These are phyloP conservation scores for Aleiodes sp. DNA, from an alignment of 1,140 invertebrate species.

Conservation along the genomic window DNA sequence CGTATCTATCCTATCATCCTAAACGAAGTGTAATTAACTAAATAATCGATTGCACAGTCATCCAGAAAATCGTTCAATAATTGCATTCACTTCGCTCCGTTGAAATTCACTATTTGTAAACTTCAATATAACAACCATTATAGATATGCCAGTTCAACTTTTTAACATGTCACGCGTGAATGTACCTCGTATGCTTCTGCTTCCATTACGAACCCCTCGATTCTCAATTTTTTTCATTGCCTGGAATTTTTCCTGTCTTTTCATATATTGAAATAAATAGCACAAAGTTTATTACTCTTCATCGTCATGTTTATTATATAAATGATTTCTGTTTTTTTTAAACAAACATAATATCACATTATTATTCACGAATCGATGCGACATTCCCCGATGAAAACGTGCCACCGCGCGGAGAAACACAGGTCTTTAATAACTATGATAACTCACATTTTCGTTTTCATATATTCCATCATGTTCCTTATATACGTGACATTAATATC, in stretches of 20 bases:
- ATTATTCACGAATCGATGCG: no score
- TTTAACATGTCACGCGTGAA: not conserved
- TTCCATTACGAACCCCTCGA: no score
- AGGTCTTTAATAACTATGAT: not conserved
- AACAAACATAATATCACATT: no score
- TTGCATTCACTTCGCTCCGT: slow-evolving; percentile 8
- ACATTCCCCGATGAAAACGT: not conserved
- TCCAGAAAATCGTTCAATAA: slow-evolving; percentile 18
- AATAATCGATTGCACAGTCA: slow-evolving; percentile 19
- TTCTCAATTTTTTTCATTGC: no score
- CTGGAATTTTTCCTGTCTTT: no score
- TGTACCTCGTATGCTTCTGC: no score
- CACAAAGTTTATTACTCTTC: no score
- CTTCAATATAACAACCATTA: slow-evolving; percentile 13
- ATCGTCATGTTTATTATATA: not conserved
- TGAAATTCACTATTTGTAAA: slow-evolving; percentile 33
- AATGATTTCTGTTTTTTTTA: no score
- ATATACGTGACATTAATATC: slow-evolving; percentile 8
- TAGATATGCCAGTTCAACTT: slow-evolving; percentile 10
- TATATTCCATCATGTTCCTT: no score
- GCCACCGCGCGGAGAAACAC: not conserved
- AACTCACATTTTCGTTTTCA: not conserved
- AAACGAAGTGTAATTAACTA: slow-evolving; percentile 8
- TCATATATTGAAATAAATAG: no score
- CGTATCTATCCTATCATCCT: slow-evolving; percentile 8